Conservation (phyloP, 2,113 vertebrate genomes). For the Halichoeres trimaculatus region DNA sequence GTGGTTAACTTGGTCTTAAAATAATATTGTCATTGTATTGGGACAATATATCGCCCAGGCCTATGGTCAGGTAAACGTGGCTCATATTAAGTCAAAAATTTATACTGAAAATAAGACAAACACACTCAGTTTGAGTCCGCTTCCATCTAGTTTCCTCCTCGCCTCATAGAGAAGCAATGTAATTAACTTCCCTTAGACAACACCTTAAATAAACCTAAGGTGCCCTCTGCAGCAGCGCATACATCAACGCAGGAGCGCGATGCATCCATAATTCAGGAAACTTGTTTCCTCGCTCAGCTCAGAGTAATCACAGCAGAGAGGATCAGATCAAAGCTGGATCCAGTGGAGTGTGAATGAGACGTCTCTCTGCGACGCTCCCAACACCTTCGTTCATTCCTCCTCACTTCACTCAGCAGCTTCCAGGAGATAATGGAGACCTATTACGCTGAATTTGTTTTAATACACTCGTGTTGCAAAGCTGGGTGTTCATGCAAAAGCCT, state of each 20-base stretch:
- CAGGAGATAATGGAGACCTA: neutral
- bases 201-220: constrained; percentile 40
- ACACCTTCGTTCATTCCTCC: constrained; percentile 44
- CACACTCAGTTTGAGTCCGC: too few species aligned
- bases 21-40: too few species aligned
- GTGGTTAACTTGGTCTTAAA: too few species aligned
- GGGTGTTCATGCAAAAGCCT: too few species aligned
- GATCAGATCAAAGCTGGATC: constrained; percentile 55
- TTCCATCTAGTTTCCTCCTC: constrained; percentile 11
- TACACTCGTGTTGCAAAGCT: too few species aligned
- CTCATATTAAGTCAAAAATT: too few species aligned
- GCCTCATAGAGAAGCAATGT: constrained; percentile 9
- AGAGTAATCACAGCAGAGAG: constrained; percentile 24
- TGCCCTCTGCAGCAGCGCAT: neutral
- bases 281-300: constrained; percentile 1
- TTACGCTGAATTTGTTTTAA: too few species aligned
- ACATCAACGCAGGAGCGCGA: constrained; percentile 7
- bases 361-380: constrained; percentile 3
- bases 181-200: constrained; percentile 25
- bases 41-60: too few species aligned
- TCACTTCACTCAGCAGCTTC: constrained; percentile 8
- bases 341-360: constrained; percentile 43
- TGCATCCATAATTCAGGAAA: constrained; percentile 49
- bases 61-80: too few species aligned
- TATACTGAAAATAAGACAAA: too few species aligned